Base-by-base conservation (phyloP, 2,888 invertebrate species). In the Aphodius granarius region DNA sequence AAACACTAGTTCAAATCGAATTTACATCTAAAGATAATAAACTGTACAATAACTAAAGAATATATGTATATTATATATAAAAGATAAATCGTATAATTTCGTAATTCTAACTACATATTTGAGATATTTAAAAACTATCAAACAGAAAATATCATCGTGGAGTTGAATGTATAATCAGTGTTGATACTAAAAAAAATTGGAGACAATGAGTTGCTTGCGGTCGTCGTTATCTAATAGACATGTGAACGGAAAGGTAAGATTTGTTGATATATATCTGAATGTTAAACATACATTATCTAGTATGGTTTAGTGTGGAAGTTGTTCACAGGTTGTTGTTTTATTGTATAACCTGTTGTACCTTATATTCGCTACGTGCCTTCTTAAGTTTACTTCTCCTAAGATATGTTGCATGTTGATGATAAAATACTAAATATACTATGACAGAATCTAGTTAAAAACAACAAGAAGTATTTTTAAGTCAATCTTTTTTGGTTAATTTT, bases 191-290 rank as follows among this genome's bases (percentile, higher is more conserved):
- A 18, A 22, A 19, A 43, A 18, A 20, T 72, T 13, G 19, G 20
- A 22, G 20, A 74, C 75, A 23, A 77, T 77, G 77, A 77, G 75
- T 77, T 73, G 73, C 5, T 73, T 81, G 68, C 79, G 81, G 73
- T 81, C 82, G 62, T 81, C 83, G 16, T 73, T 82, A 63, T 81
- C 83, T 71, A 82, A 78, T 76, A 79, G 83, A 77, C 83, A 82
- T 73, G 78, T 80, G 76, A 83, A 83, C 79, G 82, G 82, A 75
- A 82, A 83, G 81, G 83, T 83, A 80, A 81, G 81, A 63, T 66
- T 16, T 68, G 13, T n/a, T 68, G 3, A 15, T 68, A 68, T n/a
- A 65, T 65, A 65, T 65, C 6, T 9, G 65, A 65, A 3, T 9
- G n/a, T n/a, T n/a, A n/a, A n/a, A n/a, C n/a, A n/a, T n/a, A n/a